Conservation (phyloP, 2,797 vertebrate genomes). For the Crocidura indochinensis region DNA sequence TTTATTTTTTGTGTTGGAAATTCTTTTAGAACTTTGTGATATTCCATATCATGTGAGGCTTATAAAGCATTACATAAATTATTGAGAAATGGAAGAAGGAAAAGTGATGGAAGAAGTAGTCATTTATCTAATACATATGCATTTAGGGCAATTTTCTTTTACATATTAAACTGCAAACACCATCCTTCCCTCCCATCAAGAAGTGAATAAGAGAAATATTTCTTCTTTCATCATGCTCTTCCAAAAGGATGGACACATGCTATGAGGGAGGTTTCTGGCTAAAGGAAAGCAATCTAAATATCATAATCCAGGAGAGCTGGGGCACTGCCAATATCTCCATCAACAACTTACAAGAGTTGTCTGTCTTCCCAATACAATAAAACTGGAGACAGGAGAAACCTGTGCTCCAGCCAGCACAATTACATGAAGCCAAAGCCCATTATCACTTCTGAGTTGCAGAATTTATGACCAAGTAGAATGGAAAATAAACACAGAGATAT, state of each 20-base stretch:
- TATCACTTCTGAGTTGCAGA: conserved; percentile 82
- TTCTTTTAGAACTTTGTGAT: conserved; percentile 33
- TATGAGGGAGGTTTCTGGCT: conserved; percentile 45
- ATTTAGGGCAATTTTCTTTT: conserved; percentile 11
- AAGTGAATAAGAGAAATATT: conserved; percentile 21
- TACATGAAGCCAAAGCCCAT: conserved; percentile 79
- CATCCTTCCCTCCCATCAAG: neutral
- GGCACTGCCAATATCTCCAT: conserved; percentile 78
- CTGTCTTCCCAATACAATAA: conserved; percentile 83
- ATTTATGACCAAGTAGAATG: conserved; percentile 85
- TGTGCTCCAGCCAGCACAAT: conserved; percentile 79
- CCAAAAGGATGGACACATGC: conserved; percentile 43
- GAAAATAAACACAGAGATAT: conserved; percentile 83
- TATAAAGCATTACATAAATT: neutral
- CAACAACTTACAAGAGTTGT: conserved; percentile 75
- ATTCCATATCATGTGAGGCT: neutral
- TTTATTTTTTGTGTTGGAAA: neutral
- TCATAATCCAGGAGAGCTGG: conserved; percentile 77
- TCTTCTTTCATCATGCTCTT: conserved; percentile 62
- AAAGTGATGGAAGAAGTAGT: neutral
- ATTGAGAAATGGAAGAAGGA: conserved; percentile 39
- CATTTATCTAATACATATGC: neutral
- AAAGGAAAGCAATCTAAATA: conserved; percentile 71
- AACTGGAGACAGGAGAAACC: conserved; percentile 80
- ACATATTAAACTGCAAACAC: conserved; percentile 18